Base-by-base conservation (phyloP, 1,140 invertebrate species). In the Batillaria attramentaria region DNA sequence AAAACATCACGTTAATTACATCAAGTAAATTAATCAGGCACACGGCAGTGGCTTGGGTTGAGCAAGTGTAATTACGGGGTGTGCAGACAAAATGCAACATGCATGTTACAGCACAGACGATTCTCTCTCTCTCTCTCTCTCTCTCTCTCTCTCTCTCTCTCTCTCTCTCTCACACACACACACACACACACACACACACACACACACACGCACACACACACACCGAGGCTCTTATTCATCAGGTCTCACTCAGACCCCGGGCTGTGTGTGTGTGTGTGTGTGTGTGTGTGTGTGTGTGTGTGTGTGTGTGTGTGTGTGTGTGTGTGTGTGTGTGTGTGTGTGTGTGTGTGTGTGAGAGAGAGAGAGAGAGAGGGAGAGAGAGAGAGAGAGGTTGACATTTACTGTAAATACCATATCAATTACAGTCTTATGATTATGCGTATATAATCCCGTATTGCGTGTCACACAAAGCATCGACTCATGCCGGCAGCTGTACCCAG, bases 221-320 rank as follows among this genome's bases (percentile, higher is more conserved):
- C 46, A 50, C 46, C 10, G 8, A 50, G 8, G 46, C 46, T 50
- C 46, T 24, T 50, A 50, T 24, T 13, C 46, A 50, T n/a, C 46
- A 24, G 8, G 46, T 50, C 10, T 50, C 24, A 13, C 46, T 24
- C 10, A 24, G 8, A 50, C n/a, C n/a, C n/a, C n/a, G n/a, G n/a
- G n/a, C n/a, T 60, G 57, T 60, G 57, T 60, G 57, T 24, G 57
- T 60, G 57, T 24, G 57, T 60, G 57, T 24, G 57, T 60, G 57
- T 24, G 8, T 60, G 57, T 5, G 57, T 60, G 57, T 5, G 57
- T n/a, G 24, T 24, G 57, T 60, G 57, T 24, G 57, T 60, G 24
- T 28, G 57, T n/a, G 57, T 24, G 57, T 8, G 57, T 24, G 8
- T 60, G 57, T 24, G 57, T 60, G 57, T 28, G 57, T n/a, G 24